Conservation (phyloP, 2,113 vertebrate species). For the Fregata magnificens region DNA sequence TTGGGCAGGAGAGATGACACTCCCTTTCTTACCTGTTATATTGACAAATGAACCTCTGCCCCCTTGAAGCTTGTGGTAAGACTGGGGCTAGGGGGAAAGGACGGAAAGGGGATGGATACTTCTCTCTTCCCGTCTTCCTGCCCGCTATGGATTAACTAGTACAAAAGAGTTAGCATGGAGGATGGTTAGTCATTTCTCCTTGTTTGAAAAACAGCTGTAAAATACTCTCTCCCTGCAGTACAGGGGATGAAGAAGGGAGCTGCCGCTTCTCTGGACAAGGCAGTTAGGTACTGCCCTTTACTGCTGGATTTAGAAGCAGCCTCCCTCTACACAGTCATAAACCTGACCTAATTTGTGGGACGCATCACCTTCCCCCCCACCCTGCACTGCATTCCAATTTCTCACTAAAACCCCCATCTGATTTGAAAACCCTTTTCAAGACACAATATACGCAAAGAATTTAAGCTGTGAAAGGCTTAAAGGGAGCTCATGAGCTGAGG, state of each 20-base stretch:
- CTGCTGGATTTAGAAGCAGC: not conserved
- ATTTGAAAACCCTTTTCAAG: not conserved
- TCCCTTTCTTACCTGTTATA: not conserved
- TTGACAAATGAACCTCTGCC: not conserved
- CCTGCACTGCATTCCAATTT: not conserved
- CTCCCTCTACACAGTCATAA: not conserved
- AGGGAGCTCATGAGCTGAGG: not conserved
- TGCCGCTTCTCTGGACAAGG: not conserved
- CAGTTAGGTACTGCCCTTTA: not conserved
- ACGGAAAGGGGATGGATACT: not conserved
- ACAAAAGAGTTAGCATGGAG: not conserved
- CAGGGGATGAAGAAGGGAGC: not conserved
- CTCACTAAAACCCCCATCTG: not conserved
- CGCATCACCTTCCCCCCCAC: not conserved
- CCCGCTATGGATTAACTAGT: not conserved
- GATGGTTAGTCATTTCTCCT: not conserved
- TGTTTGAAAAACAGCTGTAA: not conserved
- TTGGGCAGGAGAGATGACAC: not conserved
- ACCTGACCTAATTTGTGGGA: slow-evolving; percentile 3
- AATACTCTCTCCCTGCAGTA: not conserved
- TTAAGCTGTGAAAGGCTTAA: not conserved
- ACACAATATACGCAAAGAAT: not conserved
- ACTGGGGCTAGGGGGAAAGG: not conserved
- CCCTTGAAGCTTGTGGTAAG: not conserved
- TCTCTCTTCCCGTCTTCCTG: not conserved